phyloP scores from a whole-genome alignment of 2,797 vertebrate species.

The Pseudomugil tenellus region DNA sequence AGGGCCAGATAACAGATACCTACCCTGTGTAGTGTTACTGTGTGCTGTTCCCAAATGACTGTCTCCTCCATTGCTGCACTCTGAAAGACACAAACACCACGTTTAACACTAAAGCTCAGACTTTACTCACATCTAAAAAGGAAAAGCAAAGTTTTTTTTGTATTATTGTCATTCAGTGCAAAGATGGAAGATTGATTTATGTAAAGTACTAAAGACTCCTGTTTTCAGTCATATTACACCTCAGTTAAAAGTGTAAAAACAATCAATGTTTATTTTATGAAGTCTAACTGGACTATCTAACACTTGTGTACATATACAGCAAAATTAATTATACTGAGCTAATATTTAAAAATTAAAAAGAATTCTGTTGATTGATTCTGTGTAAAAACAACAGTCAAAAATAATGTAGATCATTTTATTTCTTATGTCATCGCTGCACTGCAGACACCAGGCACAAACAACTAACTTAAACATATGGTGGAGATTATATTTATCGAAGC shows the following conservation, averaged over 20 bases:
- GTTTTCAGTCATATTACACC: not conserved
- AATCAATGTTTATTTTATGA: too few species aligned
- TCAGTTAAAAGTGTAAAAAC: not conserved
- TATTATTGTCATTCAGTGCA: constrained; percentile 9
- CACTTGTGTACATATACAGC: too few species aligned
- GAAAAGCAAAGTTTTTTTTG: not conserved
- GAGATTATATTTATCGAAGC: not conserved
- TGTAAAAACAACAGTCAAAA: not conserved
- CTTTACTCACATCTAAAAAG: constrained; percentile 5
- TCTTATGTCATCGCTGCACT: too few species aligned
- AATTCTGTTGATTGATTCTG: too few species aligned
- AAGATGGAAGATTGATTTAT: not conserved
- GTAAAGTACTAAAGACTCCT: constrained; percentile 8
- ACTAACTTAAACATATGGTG: too few species aligned
- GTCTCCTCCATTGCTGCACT: constrained; percentile 99
- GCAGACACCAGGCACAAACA: too few species aligned
- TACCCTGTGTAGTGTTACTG: constrained; percentile 98
- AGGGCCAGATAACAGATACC: constrained; percentile 64
- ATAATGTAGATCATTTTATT: too few species aligned
- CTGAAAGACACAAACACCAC: constrained; percentile 76
- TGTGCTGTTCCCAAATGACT: constrained; percentile 99
- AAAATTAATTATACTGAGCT: too few species aligned
- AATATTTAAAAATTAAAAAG: too few species aligned
- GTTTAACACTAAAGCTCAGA: constrained; percentile 20
- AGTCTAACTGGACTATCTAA: too few species aligned